Base-by-base conservation (phyloP, 1,140 invertebrate genomes). In the Harpegnathos saltator region DNA sequence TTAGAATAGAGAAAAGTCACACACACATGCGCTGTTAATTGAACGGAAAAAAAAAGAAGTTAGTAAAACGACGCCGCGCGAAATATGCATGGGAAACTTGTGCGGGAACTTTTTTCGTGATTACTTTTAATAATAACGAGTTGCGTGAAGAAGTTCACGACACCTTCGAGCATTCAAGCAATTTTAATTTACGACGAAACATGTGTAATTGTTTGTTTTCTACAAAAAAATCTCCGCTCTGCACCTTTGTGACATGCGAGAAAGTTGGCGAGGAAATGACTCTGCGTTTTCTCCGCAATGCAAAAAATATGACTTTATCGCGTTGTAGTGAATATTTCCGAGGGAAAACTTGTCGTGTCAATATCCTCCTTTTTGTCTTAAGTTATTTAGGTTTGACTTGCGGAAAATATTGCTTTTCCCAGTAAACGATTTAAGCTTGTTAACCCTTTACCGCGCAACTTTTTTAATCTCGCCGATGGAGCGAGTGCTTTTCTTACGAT, bases 401-500 rank as follows among this genome's bases (percentile, higher is more conserved):
- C 33, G 33, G 71, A 59, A 69, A 59, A 69, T 71, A 80, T 80
- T 71, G 65, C 75, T 69, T 71, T 69, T 22, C n/a, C 26, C 24
- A 12, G 75, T 69, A 80, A 80, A 69, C 52, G 50, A 22, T 69
- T 78, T 69, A 69, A 69, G 65, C 75, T 80, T 29, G 65, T 80
- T 80, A 80, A 80, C 33, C 65, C 52, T 69, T 80, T 69, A n/a
- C 14, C 65, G 22, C 7, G 65, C 58, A 80, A 80, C 65, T 80
- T 80, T 80, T 80, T 80, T 69, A 80, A 80, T 80, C 65, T 80
- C 65, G 52, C 22, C n/a, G 54, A 80, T 58, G 22, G 15, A 52
- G 14, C 11, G 38, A 12, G 19, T 14, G 65, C 58, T 19, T 17
- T 80, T 69, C 26, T 80, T 69, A 69, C 29, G 33, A 26, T 80